Conservation (phyloP, 2,113 vertebrate species). For the Emydocephalus ijimae region DNA sequence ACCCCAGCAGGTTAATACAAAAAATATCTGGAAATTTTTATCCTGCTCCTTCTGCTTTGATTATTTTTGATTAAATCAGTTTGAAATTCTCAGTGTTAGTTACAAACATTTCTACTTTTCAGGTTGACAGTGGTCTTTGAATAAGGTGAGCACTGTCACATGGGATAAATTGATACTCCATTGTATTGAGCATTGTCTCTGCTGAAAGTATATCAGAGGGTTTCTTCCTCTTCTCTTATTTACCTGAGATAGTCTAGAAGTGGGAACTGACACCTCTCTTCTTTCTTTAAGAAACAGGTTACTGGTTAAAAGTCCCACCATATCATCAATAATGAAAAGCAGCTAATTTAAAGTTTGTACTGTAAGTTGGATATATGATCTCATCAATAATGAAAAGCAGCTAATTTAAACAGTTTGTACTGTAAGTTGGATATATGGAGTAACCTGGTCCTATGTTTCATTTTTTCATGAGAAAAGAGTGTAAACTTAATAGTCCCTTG, state of each 20-base stretch:
- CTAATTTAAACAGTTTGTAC: neutral
- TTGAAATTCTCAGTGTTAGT: neutral
- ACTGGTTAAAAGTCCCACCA: neutral
- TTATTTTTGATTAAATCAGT: neutral
- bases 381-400: neutral
- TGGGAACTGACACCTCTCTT: neutral
- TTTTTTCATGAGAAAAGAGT: neutral
- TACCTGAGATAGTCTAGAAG: neutral
- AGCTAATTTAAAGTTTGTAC: neutral
- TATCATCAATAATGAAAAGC: neutral
- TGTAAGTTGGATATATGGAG: neutral
- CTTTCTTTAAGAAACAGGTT: neutral
- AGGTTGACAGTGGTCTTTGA: neutral
- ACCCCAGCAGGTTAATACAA: neutral
- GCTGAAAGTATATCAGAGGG: neutral
- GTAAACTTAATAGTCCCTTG: neutral
- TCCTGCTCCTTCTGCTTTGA: neutral
- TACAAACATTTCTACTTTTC: neutral
- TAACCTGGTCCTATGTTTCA: neutral
- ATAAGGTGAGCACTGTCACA: neutral
- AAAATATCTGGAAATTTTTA: neutral
- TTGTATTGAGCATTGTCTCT: neutral
- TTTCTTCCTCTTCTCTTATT: neutral
- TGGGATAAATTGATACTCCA: neutral
- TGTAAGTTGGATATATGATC: neutral